Percentiles rank a stretch among this genome's conserved stretches.
These are phyloP conservation scores for Neodiprion virginianus DNA, from an alignment of 1,140 invertebrate species.

Conservation along the genomic window DNA sequence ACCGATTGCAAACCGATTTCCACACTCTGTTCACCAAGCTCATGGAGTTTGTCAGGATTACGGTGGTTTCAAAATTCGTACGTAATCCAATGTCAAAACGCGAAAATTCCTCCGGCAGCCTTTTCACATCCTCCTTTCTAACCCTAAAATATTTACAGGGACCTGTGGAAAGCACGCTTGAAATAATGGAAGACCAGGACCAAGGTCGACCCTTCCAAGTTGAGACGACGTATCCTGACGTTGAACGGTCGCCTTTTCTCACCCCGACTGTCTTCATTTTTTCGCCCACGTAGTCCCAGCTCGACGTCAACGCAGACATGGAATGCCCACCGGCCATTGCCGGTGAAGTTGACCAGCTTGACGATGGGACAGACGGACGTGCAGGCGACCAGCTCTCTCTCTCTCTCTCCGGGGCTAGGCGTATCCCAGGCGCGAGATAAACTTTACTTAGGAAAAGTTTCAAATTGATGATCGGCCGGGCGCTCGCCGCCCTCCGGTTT, in stretches of 20 bases:
- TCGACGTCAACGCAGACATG: not conserved
- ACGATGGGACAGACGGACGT: not conserved
- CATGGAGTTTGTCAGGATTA: too few species aligned
- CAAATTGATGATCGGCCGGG: slow-evolving; percentile 44
- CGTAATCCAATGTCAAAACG: not conserved
- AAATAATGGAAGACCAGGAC: not conserved
- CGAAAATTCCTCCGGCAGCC: not conserved
- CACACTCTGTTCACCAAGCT: not conserved
- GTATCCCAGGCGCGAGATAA: slow-evolving; percentile 35
- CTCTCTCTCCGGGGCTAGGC: slow-evolving; percentile 23
- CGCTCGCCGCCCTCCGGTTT: not conserved
- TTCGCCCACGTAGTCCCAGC: not conserved
- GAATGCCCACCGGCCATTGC: not conserved
- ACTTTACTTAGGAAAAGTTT: slow-evolving; percentile 48
- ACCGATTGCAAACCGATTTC: not conserved
- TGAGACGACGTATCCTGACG: not conserved
- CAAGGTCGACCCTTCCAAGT: not conserved
- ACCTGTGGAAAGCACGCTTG: not conserved
- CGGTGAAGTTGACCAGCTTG: not conserved
- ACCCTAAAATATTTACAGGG: not conserved
- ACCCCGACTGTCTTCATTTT: not conserved
- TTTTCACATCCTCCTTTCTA: not conserved
- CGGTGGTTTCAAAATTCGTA: not conserved
- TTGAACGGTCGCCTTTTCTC: not conserved
- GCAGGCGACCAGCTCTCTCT: not conserved